These are phyloP conservation scores for Pentalonia nigronervosa DNA, from an alignment of 1,140 invertebrate species.

Conservation along the genomic window DNA sequence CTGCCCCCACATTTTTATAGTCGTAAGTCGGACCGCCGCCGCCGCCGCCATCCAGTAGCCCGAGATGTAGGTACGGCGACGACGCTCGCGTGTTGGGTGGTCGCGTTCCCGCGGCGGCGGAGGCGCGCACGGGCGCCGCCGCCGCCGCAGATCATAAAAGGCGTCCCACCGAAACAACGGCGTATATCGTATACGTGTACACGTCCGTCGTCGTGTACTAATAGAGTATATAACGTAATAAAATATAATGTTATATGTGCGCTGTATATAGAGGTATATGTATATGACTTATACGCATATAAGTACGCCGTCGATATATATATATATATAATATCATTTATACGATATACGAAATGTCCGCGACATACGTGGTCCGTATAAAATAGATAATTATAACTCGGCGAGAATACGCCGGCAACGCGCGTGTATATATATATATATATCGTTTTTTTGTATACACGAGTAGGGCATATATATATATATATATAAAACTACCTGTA, in stretches of 20 bases:
- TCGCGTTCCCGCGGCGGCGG: neutral
- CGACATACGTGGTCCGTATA: neutral
- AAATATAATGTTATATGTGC: neutral
- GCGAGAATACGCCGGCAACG: neutral
- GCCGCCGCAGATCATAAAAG: neutral
- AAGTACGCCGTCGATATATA: too few species aligned
- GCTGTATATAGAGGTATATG: too few species aligned
- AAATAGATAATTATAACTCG: neutral
- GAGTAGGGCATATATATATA: too few species aligned
- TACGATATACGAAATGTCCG: neutral
- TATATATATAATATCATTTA: neutral
- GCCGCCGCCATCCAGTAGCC: slow-evolving; percentile 22
- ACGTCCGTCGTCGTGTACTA: neutral
- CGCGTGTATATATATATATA: too few species aligned
- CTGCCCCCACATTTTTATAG: neutral
- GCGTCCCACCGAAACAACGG: neutral
- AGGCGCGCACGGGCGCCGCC: slow-evolving; percentile 13
- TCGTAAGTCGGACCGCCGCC: slow-evolving; percentile 28
- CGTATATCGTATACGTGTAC: neutral
- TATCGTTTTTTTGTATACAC: too few species aligned
- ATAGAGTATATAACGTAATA: neutral
- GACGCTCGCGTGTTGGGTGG: slow-evolving; percentile 35
- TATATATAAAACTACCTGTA: neutral
- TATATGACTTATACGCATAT: too few species aligned
- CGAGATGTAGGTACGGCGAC: neutral